Evolutionary conservation across 2,113 vertebrate genomes (phyloP), one percentile per base, ranked within the genome.

Genomic region (Pica pica): DNA sequence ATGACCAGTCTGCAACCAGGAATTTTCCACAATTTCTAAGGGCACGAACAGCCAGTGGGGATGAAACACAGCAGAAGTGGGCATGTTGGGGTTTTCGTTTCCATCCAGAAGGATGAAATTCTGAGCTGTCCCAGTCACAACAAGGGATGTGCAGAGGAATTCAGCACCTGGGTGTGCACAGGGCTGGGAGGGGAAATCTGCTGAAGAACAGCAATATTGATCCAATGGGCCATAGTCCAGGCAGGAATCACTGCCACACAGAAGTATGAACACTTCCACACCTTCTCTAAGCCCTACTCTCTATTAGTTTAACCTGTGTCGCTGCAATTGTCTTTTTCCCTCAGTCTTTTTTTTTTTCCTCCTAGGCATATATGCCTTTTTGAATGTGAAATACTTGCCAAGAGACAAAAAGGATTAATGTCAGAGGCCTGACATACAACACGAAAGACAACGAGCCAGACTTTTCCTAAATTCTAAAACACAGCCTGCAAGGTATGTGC

Each of bases 301-400:
- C 53, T 76, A 17, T 94, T 92, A 85, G 82, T 89, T 95, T 93
- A 94, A 95, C 87, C 76, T 64, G 22, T 68, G 70, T n/a, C 71
- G 53, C n/a, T 57, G n/a, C 13, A 75, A 80, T 73, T 87, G 60
- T 50, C 42, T 46, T 44, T 84, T 42, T 20, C 19, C 19, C 30
- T 61, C 28, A 2, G 26, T 67, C 7, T 28, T 65, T 39, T 1
- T 18, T 16, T 10, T n/a, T 28, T 16, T 46, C 12, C 2, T 0
- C 60, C 56, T 16, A 53, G 59, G 57, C 44, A n/a, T 60, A 53
- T 65, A 87, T 71, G n/a, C 59, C 47, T 71, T 81, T 74, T 53
- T 59, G 44, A 95, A 83, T 79, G 86, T 60, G 47, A 91, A 92
- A 93, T 69, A 92, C 64, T 93, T 93, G n/a, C 87, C 47, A 91